A percentile compares a stretch with the other conserved stretches of the same genome.
phyloP scores from a whole-genome alignment of 1,140 invertebrate genomes.

The Episyrphus balteatus region DNA sequence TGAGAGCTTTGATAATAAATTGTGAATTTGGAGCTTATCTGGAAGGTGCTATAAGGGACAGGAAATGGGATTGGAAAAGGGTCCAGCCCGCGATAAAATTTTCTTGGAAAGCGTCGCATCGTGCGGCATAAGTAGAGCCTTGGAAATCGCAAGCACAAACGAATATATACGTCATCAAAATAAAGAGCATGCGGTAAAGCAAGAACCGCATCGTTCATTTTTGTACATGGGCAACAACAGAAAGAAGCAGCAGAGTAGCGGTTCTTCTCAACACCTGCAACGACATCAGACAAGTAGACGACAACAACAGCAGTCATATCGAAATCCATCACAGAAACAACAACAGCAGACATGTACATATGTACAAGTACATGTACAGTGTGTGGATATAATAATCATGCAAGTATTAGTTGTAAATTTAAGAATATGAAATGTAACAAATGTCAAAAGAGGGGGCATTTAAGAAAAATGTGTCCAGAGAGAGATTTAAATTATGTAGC shows the following conservation, averaged over 20 bases:
- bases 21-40: neutral
- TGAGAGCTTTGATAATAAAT: neutral
- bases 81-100: neutral
- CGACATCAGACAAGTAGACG: neutral
- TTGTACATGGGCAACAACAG: too few relatives aligned
- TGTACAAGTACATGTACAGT: neutral
- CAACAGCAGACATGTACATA: neutral
- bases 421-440: neutral
- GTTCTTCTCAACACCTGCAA: neutral
- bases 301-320: neutral
- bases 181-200: neutral
- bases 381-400: neutral
- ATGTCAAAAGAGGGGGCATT: neutral
- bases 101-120: neutral
- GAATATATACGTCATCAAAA: neutral
- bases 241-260: too few relatives aligned
- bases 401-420: neutral
- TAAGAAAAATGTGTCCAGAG: neutral
- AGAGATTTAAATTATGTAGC: neutral
- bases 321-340: too few relatives aligned
- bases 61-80: neutral
- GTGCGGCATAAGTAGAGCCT: neutral
- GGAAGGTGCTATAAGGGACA: neutral
- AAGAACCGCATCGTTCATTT: too few relatives aligned
- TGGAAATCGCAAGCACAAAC: neutral